A percentile compares a stretch with the other conserved stretches of the same genome.
Evolutionary conservation across 2,888 invertebrate genomes (phyloP).

Genomic region (Agriopis marginaria): DNA sequence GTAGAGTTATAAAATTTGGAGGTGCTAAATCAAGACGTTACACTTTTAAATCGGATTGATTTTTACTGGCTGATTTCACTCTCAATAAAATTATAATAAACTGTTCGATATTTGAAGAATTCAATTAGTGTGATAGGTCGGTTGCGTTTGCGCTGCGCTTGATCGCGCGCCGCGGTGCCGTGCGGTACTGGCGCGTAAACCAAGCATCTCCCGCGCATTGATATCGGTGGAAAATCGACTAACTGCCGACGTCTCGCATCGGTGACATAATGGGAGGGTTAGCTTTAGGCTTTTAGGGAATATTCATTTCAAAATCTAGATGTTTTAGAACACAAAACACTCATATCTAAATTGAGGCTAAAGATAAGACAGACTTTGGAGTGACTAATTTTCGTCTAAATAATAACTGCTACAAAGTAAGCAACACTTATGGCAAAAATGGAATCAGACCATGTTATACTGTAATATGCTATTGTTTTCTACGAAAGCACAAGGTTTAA

Average conservation of each 20-base stretch:
- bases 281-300: background rate
- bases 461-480: constrained; percentile 6
- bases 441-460: background rate
- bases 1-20: constrained; percentile 31
- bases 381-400: background rate
- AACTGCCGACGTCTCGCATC: constrained; percentile 55
- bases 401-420: background rate
- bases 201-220: constrained; percentile 68
- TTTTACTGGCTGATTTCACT: constrained; percentile 17
- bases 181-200: constrained; percentile 74
- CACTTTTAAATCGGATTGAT: constrained; percentile 21
- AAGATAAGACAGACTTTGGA: background rate
- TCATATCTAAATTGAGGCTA: background rate
- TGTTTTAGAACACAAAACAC: background rate
- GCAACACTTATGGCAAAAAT: background rate
- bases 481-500: background rate
- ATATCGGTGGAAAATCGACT: constrained; percentile 73
- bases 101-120: constrained; percentile 32
- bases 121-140: constrained; percentile 12
- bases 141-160: constrained; percentile 59
- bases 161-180: constrained; percentile 70
- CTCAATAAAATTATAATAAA: background rate
- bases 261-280: constrained; percentile 53
- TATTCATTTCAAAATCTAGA: background rate
- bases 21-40: constrained; percentile 17